Percentiles rank a stretch among this genome's conserved stretches.
Conservation (phyloP, 2,113 vertebrate species). For the Coregonus clupeaformis region DNA sequence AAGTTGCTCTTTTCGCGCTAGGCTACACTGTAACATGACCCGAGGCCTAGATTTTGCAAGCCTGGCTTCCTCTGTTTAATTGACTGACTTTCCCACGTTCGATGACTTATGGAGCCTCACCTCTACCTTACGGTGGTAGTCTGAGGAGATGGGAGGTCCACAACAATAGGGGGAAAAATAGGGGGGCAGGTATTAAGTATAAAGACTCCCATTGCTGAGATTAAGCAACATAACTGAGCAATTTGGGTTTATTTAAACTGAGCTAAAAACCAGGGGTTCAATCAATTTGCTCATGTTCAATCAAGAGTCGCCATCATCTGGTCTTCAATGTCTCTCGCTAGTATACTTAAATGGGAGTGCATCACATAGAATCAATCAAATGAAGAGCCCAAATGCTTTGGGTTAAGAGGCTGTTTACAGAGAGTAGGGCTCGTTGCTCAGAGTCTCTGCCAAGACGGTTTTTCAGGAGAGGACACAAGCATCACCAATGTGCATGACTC, state of each 20-base stretch:
- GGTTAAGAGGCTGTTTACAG: conserved; percentile 56
- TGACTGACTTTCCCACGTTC: conserved; percentile 83
- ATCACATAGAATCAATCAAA: conserved; percentile 46
- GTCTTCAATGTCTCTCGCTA: conserved; percentile 28
- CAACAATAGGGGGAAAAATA: conserved; percentile 34
- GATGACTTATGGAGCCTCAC: conserved; percentile 80
- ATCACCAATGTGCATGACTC: conserved; percentile 36
- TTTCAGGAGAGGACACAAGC: conserved; percentile 39
- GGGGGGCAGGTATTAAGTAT: conserved; percentile 30
- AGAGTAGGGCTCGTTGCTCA: conserved; percentile 40
- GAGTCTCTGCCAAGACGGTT: conserved; percentile 42
- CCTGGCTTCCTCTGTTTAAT: conserved; percentile 80
- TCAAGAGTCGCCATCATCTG: conserved; percentile 38
- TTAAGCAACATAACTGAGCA: conserved; percentile 47
- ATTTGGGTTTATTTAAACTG: conserved; percentile 67
- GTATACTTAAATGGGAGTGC: conserved; percentile 37
- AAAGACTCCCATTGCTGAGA: conserved; percentile 64
- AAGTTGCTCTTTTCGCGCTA: conserved; percentile 82
- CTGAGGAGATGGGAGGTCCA: conserved; percentile 73
- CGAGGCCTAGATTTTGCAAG: conserved; percentile 79
- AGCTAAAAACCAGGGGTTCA: conserved; percentile 52
- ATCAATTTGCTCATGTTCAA: conserved; percentile 22
- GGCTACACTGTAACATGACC: conserved; percentile 77
- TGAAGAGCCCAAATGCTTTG: conserved; percentile 55
- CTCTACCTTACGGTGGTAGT: conserved; percentile 71